A percentile compares a stretch with the other conserved stretches of the same genome.
These are phyloP conservation scores for Oscheius sp. DNA, from an alignment of 2,888 invertebrate species.

Conservation along the genomic window DNA sequence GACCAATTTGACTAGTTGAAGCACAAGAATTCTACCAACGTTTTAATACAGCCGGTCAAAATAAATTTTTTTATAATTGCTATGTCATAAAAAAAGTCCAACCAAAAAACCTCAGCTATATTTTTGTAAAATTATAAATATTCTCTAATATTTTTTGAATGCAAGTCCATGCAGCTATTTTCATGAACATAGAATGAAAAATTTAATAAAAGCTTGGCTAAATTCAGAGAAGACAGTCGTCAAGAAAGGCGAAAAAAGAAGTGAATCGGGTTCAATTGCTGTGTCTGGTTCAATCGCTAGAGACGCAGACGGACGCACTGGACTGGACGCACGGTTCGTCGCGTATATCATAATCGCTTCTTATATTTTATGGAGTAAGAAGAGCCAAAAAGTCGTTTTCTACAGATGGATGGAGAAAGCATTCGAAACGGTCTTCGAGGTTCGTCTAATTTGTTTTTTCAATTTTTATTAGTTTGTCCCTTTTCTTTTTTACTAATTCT, in stretches of 20 bases:
- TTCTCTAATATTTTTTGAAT: no score
- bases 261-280: background rate
- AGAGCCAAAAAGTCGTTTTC: background rate
- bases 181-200: no score
- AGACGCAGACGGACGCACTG: slow-evolving; percentile 9
- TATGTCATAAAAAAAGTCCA: no score
- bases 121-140: no score
- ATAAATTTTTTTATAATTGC: no score
- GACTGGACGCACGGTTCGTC: no score
- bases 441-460: slow-evolving; percentile 7
- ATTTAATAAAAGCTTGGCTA: background rate
- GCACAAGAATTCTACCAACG: no score
- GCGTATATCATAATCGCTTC: no score
- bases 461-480: background rate
- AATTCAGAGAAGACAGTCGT: background rate
- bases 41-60: no score
- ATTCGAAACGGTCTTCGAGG: slow-evolving; percentile 14
- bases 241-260: background rate
- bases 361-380: background rate
- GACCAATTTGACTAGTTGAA: no score
- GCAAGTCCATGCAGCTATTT: no score
- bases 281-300: background rate
- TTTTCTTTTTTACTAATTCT: background rate
- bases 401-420: background rate
- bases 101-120: no score